Base-by-base conservation (phyloP, 1,140 invertebrate genomes). In the Ips nitidus region DNA sequence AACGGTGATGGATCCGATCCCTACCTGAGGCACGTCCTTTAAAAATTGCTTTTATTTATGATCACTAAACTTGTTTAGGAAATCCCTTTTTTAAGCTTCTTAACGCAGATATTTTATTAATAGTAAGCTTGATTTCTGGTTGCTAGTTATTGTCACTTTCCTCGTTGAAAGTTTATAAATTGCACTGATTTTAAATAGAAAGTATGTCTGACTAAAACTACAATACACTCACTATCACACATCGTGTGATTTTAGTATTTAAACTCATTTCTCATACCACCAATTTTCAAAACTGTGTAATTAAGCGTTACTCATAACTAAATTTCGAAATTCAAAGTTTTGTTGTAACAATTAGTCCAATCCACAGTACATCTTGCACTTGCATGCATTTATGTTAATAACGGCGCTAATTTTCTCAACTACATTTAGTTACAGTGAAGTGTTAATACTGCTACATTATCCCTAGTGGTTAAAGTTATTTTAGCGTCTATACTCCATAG, bases 21-120 rank as follows among this genome's bases (percentile, higher is more conserved):
- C 56, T 58, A 40, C 56, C 40, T 37, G 4, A 2, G 41, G 56
- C 56, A 5, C 56, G 40, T 58, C 56, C 53, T 38, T 53, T 8
- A 36, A 53, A 58, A 58, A 58, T 58, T 58, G 56, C 41, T 58
- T 58, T 58, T 58, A 58, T 58, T 58, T 58, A 58, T 58, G 7
- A 8, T 6, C 40, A 6, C 40, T 58, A 58, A 58, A 40, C 56
- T 41, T 39, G 6, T 58, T 58, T 22, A 22, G 22, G 8, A 41
- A 41, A 1, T 36, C 37, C 2, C 56, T 41, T 58, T 58, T 58
- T 7, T 50, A 38, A 37, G 38, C 4, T 47, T 47, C 39, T 55
- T 55, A 22, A 8, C 5, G 53, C 5, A 22, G 37, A 22, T 22
- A 22, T 22, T 22, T 22, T 22, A 22, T 22, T 22, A 22, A 22